Evolutionary conservation across 2,888 invertebrate species (phyloP), one percentile per base, ranked within the genome.

Genomic region (Agrotis clavis): DNA sequence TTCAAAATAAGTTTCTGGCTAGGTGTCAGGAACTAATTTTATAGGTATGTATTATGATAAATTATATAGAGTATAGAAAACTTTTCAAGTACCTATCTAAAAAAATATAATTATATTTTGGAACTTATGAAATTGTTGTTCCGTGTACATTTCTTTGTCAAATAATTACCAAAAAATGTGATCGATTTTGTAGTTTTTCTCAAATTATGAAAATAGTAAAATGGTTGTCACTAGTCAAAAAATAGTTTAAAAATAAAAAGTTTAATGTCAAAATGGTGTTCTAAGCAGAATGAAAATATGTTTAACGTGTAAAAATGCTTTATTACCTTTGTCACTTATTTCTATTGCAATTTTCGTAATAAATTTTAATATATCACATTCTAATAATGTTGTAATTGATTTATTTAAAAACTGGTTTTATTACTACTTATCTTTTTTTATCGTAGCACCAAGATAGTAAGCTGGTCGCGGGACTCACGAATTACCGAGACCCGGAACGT

Each of bases 331-430:
- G 61, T 61, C 54, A 63, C 54, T 62, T 80, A 68, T 11, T 62
- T 41, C 74, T 66, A 62, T n/a, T 60, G 30, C n/a, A 66, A 25
- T 45, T 75, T 59, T 68, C 14, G 9, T 41, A 75, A 81, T 81
- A 76, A 67, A 79, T 35, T 30, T 30, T 30, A 30, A 0, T 30
- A 78, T 63, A 66, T 63, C 66, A 47, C 41, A 69, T 66, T 75
- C 69, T 41, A 53, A 56, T 48, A 59, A 48, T 14, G 30, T 11
- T n/a, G 6, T 0, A 0, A 1, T 18, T 5, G 9, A 62, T 60
- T 66, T 47, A 50, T 62, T 69, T 35, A 11, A 7, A 14, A 57
- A 41, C 41, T 11, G 2, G 41, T 11, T 11, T 41, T 11, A 41
- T 41, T 41, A 11, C 9, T 7, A 11, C 35, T 41, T 41, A 1